Evolutionary conservation across 1,140 invertebrate genomes (phyloP), one percentile per base, ranked within the genome.

Genomic region (Agrilus planipennis): DNA sequence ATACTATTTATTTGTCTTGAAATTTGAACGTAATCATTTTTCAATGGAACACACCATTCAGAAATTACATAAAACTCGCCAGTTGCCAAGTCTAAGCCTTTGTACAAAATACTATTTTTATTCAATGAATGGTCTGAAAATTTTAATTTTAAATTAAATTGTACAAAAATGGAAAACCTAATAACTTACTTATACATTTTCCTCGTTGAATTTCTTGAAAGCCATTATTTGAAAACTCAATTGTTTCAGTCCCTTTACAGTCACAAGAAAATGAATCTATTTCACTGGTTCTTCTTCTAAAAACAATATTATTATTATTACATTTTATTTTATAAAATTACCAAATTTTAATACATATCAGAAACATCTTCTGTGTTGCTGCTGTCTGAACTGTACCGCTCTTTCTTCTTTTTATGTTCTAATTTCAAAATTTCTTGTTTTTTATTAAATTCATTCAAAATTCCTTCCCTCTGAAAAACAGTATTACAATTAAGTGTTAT

Each of bases 401-500:
- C 51, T 19, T 48, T 51, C n/a, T 57, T 36, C 16, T 55, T 48
- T 27, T 52, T 55, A 2, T 65, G 62, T 45, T 80, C 79, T 50
- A 72, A 68, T 54, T 72, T 74, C 14, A 83, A 51, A 11, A 73
- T 76, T 53, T 81, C 75, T 53, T 80, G 70, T 19, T 76, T 69
- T 40, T 70, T 70, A 42, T 76, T 66, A 39, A 85, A 75, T 60
- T 84, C 79, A 57, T 78, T 72, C 53, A 77, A 72, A 18, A 84
- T 66, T 43, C 70, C 69, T 67, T 80, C 60, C 37, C 65, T 58
- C 73, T 74, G 53, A 41, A 61, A 62, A 14, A 27, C 23, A 27
- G 12, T 12, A 12, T 27, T 27, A 27, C 7, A 12, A 27, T n/a
- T n/a, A 39, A 46, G 44, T 21, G 30, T 39, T 31, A 39, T 27